Conservation (phyloP, 2,113 vertebrate species). For the Oryzias woworae region DNA sequence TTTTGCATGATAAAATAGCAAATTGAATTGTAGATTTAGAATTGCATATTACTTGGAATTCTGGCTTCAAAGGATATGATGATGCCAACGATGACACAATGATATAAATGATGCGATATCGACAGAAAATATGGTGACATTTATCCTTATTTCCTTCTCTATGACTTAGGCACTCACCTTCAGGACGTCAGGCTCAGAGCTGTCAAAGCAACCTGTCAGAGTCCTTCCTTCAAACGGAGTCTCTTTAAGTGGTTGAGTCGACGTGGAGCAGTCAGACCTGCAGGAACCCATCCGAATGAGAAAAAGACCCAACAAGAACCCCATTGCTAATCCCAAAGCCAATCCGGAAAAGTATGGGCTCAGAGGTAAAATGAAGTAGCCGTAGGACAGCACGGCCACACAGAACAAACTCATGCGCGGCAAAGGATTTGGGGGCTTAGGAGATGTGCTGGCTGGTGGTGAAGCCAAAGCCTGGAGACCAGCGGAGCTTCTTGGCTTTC, state of each 20-base stretch:
- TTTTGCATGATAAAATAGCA: too few species aligned
- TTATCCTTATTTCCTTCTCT: not conserved
- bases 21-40: too few species aligned
- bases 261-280: not conserved
- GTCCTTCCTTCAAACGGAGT: constrained; percentile 22
- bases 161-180: constrained; percentile 74
- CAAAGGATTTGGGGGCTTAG: constrained; percentile 45
- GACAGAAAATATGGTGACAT: too few species aligned
- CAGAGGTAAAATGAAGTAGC: constrained; percentile 83
- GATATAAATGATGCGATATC: too few species aligned
- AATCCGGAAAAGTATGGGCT: constrained; percentile 84
- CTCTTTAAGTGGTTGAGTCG: constrained; percentile 13
- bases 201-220: constrained; percentile 12
- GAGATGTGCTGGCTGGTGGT: not conserved
- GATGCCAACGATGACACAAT: too few species aligned
- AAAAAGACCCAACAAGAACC: constrained; percentile 83
- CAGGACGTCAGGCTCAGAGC: constrained; percentile 43
- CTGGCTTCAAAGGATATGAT: too few species aligned
- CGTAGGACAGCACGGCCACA: constrained; percentile 79
- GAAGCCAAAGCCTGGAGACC: not conserved
- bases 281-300: constrained; percentile 76
- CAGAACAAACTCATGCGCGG: constrained; percentile 77
- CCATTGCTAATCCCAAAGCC: constrained; percentile 80
- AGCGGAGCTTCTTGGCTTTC: not conserved
- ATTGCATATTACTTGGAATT: too few species aligned